Conservation (phyloP, 2,888 invertebrate species). For the Caenorhabditis drosophilae region DNA sequence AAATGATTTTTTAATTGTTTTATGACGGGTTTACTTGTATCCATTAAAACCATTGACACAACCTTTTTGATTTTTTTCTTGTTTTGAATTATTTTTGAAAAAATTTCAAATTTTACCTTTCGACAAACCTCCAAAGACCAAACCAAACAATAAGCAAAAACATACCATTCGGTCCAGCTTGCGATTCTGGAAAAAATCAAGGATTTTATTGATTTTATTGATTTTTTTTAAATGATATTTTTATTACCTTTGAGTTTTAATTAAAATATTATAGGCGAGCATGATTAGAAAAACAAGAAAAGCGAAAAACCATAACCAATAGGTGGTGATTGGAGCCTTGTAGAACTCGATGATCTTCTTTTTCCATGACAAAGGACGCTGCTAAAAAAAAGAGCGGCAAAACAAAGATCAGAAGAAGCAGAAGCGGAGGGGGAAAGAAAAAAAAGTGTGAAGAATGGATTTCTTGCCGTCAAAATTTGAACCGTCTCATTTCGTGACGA, state of each 20-base stretch:
- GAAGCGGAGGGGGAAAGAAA: too few species aligned
- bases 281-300: slow-evolving; percentile 60
- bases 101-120: slow-evolving; percentile 41
- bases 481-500: slow-evolving; percentile 23
- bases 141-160: slow-evolving; percentile 62
- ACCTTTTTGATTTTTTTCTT: slow-evolving; percentile 13
- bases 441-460: too few species aligned
- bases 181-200: slow-evolving; percentile 20
- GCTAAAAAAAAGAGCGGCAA: slow-evolving; percentile 18
- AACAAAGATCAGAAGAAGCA: too few species aligned
- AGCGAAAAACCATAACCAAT: slow-evolving; percentile 88
- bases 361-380: slow-evolving; percentile 56
- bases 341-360: slow-evolving; percentile 88
- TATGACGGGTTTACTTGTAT: slow-evolving; percentile 70
- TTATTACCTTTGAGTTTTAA: slow-evolving; percentile 45
- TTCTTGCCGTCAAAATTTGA: slow-evolving; percentile 26
- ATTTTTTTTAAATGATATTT: background rate
- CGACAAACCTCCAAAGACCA: slow-evolving; percentile 62
- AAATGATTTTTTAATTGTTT: slow-evolving; percentile 70
- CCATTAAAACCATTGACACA: slow-evolving; percentile 53
- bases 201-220: background rate
- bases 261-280: slow-evolving; percentile 61
- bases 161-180: slow-evolving; percentile 60
- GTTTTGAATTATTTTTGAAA: background rate
- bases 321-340: slow-evolving; percentile 97